Evolutionary conservation across 1,140 invertebrate genomes (phyloP), one percentile per base, ranked within the genome.

Genomic region (Rhizoglyphus robini): DNA sequence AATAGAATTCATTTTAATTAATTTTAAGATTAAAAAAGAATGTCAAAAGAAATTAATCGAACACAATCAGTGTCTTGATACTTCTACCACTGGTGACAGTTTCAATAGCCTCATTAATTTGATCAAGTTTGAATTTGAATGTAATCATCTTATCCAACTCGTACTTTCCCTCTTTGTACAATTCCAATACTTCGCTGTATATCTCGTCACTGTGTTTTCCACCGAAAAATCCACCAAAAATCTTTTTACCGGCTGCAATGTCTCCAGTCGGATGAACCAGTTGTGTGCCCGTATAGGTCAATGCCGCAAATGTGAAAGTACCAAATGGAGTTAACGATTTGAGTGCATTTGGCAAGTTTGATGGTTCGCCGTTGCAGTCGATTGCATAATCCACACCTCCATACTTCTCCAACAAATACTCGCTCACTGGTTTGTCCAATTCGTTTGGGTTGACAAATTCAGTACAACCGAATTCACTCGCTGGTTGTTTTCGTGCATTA

Each of bases 341-440:
- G 34, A 36, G 2, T 4, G 59, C 59, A 18, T 23, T 13, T 15
- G 34, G 29, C 13, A 61, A 11, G 15, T 41, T 30, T 25, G 15
- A 2, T 46, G 34, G 59, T 1, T 2, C 2, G 29, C 59, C 59
- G 67, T 49, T 68, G 64, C 70, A 78, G 46, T 81, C 75, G 13
- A 80, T 82, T 5, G 75, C 74, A 20, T 80, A 80, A 73, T 82
- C n/a, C n/a, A n/a, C n/a, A n/a, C n/a, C n/a, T n/a, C n/a, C n/a
- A n/a, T n/a, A n/a, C n/a, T n/a, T n/a, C 79, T 51, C 76, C 18
- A 23, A 73, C 73, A 18, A 79, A 80, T 77, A 72, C n/a, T n/a
- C n/a, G n/a, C n/a, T n/a, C n/a, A n/a, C n/a, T n/a, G n/a, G n/a
- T n/a, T n/a, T n/a, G n/a, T n/a, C n/a, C n/a, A n/a, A n/a, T n/a